Evolutionary conservation across 1,140 invertebrate species (phyloP), one percentile per base, ranked within the genome.

Genomic region (Paralvinella palmiformis): DNA sequence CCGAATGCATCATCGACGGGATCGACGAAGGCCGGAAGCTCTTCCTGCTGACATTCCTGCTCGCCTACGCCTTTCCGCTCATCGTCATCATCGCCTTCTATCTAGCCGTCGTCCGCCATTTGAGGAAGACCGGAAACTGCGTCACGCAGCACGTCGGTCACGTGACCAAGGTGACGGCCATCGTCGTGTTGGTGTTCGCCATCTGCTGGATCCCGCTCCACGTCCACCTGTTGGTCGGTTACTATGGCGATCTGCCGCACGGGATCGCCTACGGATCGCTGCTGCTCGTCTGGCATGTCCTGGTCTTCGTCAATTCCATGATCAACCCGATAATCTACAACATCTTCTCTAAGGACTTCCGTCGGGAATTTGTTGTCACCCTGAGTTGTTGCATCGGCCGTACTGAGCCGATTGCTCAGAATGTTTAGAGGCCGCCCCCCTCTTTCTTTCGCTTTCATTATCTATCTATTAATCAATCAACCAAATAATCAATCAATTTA

Each of bases 141-240:
- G 27, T 32, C n/a, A 62, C 13, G 52, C 37, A 3, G 15, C 33
- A 27, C n/a, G n/a, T n/a, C 2, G 59, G 76, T n/a, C 72, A 45
- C 13, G 27, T 22, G 20, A 61, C 45, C 15, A 45, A 29, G 3
- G 15, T 22, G n/a, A 20, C 32, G 1, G 59, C 77, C 33, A 88
- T 92, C 20, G 91, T 96, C 20, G 91, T 95, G 0, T 86, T 91
- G 22, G 91, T 92, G 31, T 95, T 95, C 77, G 92, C 92, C 6
- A 84, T 92, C 45, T 94, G 92, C 81, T 96, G 93, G 93, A 88
- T 88, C 71, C 92, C 92, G 1, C 89, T 95, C 73, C 92, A 93
- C 84, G 68, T 83, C 2, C 74, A 82, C 79, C 71, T 74, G 41
- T 72, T 76, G 55, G 60, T 72, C 52, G 77, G 71, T 44, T 62